Evolutionary conservation across 2,113 vertebrate genomes (phyloP), one percentile per base, ranked within the genome.

Genomic region (Seriola rivoliana): DNA sequence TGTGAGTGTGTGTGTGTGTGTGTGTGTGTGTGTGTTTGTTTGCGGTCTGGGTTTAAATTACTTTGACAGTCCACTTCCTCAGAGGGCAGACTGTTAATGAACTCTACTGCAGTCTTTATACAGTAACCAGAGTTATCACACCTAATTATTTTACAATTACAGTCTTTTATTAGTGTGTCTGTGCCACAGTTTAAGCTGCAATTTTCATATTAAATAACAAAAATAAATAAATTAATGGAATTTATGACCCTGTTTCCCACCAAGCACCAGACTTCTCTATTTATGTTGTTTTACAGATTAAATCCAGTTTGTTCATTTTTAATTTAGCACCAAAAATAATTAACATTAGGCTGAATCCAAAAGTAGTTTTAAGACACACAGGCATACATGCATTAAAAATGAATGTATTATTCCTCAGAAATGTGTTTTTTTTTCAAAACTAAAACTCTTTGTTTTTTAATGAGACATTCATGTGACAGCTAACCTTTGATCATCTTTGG

Each of bases 1-100:
- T 8, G 25, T 73, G n/a, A n/a, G 71, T 73, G 72, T 40, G 48
- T 11, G 54, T 38, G 46, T 77, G 48, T 9, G 59, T 40, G 68
- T 58, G 50, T 52, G 4, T 6, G 25, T 50, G 68, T 1, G 67
- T 23, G 14, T 60, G 71, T 86, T n/a, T 85, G 84, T 74, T 48
- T 91, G 79, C 8, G 46, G 68, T 59, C 0, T 0, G 42, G 42
- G 13, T 68, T 86, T 89, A 81, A 91, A 80, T 86, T 23, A 64
- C 25, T 80, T 16, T 85, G 78, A 83, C 71, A 80, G 67, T 60
- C 70, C 69, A 36, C 46, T 34, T 38, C 46, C 80, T 85, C 87
- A 14, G 71, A 77, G 89, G 84, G 21, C 48, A 19, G 32, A 19
- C 32, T 38, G 54, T 71, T 90, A 84, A 87, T 91, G 82, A 86